Base-by-base conservation (phyloP, 2,113 vertebrate species). In the Phasianus colchicus region DNA sequence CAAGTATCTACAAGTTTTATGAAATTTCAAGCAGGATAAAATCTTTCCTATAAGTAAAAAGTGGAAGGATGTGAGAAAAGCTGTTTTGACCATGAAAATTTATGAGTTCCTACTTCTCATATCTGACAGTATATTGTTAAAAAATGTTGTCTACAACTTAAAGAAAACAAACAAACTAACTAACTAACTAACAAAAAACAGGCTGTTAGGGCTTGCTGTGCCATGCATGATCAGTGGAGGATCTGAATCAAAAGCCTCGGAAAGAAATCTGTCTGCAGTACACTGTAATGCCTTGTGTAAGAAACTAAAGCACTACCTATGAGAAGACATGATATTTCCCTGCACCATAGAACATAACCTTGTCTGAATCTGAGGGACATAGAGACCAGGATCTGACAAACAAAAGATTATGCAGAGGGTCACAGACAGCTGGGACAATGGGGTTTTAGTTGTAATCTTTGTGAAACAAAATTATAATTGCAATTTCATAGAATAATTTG, bases 391-490 rank as follows among this genome's bases (percentile, higher is more conserved):
- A 4, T 42, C 42, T 64, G 72, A 70, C 32, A 70, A 70, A 73
- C 17, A 27, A 18, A 38, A 80, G 58, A 65, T 7, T 7, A 85
- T 69, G 47, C 0, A 73, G 47, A 24, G 29, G 22, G 12, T 83
- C 32, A 81, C 1, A 1, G 55, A 40, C 22, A 88, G 20, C 29
- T 15, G 29, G 2, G 27, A 16, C 27, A 16, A 43, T n/a, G 22
- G 17, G 13, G 63, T 92, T 93, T 70, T 69, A 80, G 24, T 22
- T 71, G 25, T 22, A 27, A 5, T 29, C 69, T 91, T 83, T 57
- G 50, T 70, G 52, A 88, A 95, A 88, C 9, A 20, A 60, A 64
- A 91, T 27, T 83, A 29, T 29, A 74, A 60, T 77, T 71, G 42
- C 42, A 71, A 36, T 91, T 40, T 64, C 38, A 19, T 19, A 40